Conservation (phyloP, 2,888 invertebrate species). For the Drosophila algonquin region DNA sequence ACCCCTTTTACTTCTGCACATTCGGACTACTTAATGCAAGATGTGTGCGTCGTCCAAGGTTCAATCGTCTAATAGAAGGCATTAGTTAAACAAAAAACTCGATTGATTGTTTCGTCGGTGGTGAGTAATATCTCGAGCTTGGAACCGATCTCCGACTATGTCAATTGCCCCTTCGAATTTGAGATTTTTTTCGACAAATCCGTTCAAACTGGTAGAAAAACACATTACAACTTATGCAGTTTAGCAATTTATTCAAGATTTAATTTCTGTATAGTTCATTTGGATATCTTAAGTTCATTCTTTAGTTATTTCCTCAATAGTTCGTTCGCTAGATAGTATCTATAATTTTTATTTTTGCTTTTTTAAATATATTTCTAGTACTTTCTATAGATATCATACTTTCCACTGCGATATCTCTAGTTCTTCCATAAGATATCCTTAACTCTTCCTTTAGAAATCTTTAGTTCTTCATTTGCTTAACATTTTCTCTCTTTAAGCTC, state of each 20-base stretch:
- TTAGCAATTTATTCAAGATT: constrained; percentile 27
- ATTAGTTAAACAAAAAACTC: no score
- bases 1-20: no score
- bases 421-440: not conserved
- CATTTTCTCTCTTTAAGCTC: constrained; percentile 21
- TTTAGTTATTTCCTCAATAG: not conserved
- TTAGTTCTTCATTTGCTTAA: not conserved
- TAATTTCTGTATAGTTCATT: not conserved
- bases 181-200: no score
- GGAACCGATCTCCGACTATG: no score
- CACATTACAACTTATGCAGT: not conserved
- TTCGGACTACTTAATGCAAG: no score
- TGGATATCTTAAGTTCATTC: not conserved
- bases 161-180: no score
- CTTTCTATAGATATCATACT: not conserved
- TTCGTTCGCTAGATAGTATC: not conserved
- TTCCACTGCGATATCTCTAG: not conserved
- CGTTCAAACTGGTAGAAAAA: no score
- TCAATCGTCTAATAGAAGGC: no score
- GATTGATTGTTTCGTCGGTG: no score
- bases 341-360: not conserved
- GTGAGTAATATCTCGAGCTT: no score
- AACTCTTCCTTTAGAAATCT: not conserved
- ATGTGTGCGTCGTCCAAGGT: no score
- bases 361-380: not conserved